Evolutionary conservation across 1,140 invertebrate species (phyloP), one percentile per base, ranked within the genome.

Genomic region (Ceratitis capitata): DNA sequence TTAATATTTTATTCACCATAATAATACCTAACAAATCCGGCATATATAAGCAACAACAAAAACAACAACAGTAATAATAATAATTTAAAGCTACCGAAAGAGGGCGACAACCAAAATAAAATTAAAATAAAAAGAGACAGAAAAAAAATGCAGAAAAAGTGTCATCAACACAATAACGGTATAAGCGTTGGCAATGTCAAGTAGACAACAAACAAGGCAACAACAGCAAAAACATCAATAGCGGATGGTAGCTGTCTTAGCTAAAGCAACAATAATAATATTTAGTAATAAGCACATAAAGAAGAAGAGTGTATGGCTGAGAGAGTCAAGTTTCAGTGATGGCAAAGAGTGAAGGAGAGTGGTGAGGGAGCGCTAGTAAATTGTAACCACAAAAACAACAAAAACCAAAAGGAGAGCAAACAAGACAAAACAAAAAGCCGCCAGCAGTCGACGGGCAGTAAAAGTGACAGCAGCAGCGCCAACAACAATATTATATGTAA

Each of bases 91-190:
- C 53, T 7, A 10, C 53, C 10, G 56, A 61, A 61, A 26, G 29
- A 61, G 29, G 26, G 10, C 5, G 29, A 26, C 29, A 61, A 61
- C n/a, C 7, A 61, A n/a, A n/a, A n/a, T n/a, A n/a, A n/a, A 16
- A 14, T 9, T 29, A 61, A 7, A 35, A 32, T n/a, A 53, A 53
- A 19, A 53, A 53, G 16, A 53, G 51, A 16, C 6, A 61, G 23
- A 61, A 61, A 7, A 61, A 61, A 12, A 61, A 61, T 10, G 23
- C 29, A n/a, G 23, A 74, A 10, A 74, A 74, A 74, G 45, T 9
- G 69, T 39, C 39, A 19, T 74, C 69, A 74, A 74, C 69, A 74
- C 69, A 74, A 74, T 74, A 74, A 74, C 35, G 69, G 69, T 74
- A 74, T 74, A 42, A 74, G n/a, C 69, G 69, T 74, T 74, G 69